Percentiles rank a stretch among this genome's conserved stretches.
phyloP scores from a whole-genome alignment of 2,888 invertebrate species.

The Hesperia comma region DNA sequence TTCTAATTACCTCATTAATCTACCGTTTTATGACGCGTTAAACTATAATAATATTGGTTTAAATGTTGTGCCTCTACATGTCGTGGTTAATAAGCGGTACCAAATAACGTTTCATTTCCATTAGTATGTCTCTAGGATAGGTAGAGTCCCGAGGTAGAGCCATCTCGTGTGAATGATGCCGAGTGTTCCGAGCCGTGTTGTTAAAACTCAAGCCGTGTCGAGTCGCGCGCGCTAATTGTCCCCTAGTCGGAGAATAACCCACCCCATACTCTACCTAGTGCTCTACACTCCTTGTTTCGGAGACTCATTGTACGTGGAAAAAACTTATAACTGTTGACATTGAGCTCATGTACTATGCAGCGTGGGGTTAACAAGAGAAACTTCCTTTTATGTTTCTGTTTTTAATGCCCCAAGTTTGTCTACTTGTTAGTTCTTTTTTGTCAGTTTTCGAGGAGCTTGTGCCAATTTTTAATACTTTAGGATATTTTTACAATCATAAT shows the following conservation, averaged over 20 bases:
- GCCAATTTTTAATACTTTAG: slow-evolving; percentile 20
- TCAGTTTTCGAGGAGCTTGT: slow-evolving; percentile 12
- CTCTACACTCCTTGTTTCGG: slow-evolving; percentile 71
- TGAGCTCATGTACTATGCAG: slow-evolving; percentile 59
- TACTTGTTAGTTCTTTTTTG: slow-evolving; percentile 27
- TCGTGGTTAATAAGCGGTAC: slow-evolving; percentile 19
- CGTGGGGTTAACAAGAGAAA: slow-evolving; percentile 48
- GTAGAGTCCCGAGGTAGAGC: slow-evolving; percentile 58
- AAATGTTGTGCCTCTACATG: slow-evolving; percentile 7
- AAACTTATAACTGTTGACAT: slow-evolving; percentile 75
- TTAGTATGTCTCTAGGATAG: slow-evolving; percentile 59
- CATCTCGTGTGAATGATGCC: slow-evolving; percentile 75
- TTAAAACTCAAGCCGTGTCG: slow-evolving; percentile 82
- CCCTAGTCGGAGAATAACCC: slow-evolving; percentile 60
- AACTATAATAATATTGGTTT: slow-evolving; percentile 19
- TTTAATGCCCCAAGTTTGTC: slow-evolving; percentile 31
- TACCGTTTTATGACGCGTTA: slow-evolving; percentile 11
- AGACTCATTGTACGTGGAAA: slow-evolving; percentile 65
- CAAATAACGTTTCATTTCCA: slow-evolving; percentile 55
- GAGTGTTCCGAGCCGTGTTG: slow-evolving; percentile 75
- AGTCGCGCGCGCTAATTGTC: slow-evolving; percentile 82
- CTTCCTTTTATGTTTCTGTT: slow-evolving; percentile 33
- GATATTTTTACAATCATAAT: not conserved
- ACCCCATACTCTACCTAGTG: slow-evolving; percentile 55
- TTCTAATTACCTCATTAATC: slow-evolving; percentile 32